A percentile compares a stretch with the other conserved stretches of the same genome.
Evolutionary conservation across 2,888 invertebrate species (phyloP).

Genomic region (Anthophora plumipes): DNA sequence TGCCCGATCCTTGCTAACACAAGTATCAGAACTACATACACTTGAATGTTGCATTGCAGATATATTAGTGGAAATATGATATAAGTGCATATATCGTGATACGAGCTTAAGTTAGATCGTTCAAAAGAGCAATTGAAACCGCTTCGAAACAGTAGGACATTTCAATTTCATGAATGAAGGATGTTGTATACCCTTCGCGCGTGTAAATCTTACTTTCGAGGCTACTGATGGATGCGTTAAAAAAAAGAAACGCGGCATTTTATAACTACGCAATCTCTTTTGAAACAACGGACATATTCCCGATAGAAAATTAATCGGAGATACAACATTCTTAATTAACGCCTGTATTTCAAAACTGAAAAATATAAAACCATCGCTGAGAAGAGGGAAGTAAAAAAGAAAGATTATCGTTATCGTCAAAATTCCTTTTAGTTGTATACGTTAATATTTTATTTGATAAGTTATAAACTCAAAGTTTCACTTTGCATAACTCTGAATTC

Average conservation of each 20-base stretch:
- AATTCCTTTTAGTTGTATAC: neutral
- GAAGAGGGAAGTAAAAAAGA: neutral
- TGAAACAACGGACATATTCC: neutral
- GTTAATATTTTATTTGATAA: neutral
- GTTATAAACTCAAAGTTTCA: neutral
- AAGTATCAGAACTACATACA: neutral
- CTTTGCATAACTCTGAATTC: neutral
- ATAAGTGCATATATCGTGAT: conserved; percentile 18
- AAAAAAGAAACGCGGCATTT: neutral
- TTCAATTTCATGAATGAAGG: conserved; percentile 9
- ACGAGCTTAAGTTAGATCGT: neutral
- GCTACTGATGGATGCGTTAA: neutral
- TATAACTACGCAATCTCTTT: neutral
- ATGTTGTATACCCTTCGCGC: neutral
- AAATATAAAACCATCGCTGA: neutral
- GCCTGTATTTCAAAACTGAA: neutral
- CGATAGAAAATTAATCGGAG: neutral
- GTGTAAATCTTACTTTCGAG: neutral
- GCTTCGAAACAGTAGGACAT: neutral
- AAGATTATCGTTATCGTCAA: neutral
- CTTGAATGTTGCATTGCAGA: conserved; percentile 21
- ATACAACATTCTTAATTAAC: neutral
- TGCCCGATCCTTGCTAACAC: conserved; percentile 25
- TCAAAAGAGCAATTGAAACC: neutral
- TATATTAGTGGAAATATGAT: conserved; percentile 20